Base-by-base conservation (phyloP, 2,113 vertebrate genomes). In the Castor canadensis region DNA sequence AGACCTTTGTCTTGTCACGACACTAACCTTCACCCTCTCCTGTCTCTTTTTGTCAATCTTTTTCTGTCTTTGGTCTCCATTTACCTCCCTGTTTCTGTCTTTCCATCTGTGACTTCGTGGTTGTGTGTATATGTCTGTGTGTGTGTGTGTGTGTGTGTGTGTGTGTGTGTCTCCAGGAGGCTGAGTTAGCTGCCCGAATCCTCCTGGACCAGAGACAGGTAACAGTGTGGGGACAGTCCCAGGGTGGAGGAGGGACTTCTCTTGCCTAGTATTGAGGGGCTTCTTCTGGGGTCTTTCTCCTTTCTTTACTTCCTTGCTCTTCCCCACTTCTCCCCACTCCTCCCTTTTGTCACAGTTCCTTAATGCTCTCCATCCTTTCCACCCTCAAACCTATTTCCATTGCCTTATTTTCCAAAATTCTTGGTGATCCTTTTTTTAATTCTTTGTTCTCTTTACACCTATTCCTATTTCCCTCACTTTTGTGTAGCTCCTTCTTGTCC, bases 151-250 rank as follows among this genome's bases (percentile, higher is more conserved):
- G 16, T 85, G 17, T 82, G 40, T 97, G 7, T 96, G 30, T 91
- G 52, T 96, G 93, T 97, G 69, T 96, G 17, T 97, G 38, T 97
- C 96, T 97, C 87, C 89, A 98, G 98, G 98, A 98, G 96, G 98
- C 98, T 85, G 98, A 98, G 71, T 92, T 98, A 98, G 97, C 98
- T 73, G 98, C 97, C 93, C 95, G 96, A 96, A 97, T 98, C 94
- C 98, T 98, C 67, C 96, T 98, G 94, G 97, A 98, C 84, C 97
- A 89, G 92, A 98, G 97, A 96, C 98, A 98, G 98, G 98, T 98
- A 98, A 97, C 95, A 71, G 40, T 11, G 15, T 72, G 95, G 89
- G 88, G 24, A 62, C 24, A 15, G 71, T 72, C n/a, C 77, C 64
- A 26, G 90, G 93, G 83, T 32, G 64, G 93, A 76, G 66, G 77